These are phyloP conservation scores for Cepphus grylle DNA, from an alignment of 2,113 vertebrate species.

Conservation along the genomic window DNA sequence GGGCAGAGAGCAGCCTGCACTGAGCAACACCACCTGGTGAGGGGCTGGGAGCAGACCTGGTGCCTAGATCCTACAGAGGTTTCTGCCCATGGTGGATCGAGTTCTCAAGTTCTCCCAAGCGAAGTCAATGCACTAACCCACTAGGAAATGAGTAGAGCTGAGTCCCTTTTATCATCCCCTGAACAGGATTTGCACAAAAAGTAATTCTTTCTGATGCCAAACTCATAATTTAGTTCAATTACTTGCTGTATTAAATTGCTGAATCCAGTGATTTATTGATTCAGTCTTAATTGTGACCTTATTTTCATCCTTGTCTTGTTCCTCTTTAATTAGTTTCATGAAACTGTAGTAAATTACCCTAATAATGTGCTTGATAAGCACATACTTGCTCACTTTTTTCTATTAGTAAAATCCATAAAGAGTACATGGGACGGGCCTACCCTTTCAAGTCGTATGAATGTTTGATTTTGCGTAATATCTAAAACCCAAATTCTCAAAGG, in stretches of 20 bases:
- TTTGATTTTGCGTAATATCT: neutral
- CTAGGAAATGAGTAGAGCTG: rapidly evolving
- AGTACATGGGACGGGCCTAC: neutral
- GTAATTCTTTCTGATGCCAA: neutral
- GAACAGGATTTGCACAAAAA: neutral
- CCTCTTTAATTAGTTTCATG: slow-evolving; percentile 15
- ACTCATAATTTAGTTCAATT: neutral
- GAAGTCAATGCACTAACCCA: neutral
- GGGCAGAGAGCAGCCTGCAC: neutral
- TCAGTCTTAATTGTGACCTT: slow-evolving; percentile 41
- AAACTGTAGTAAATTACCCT: slow-evolving; percentile 10
- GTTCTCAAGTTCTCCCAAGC: neutral
- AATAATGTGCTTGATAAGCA: neutral
- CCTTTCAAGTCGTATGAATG: neutral
- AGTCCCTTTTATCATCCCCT: neutral
- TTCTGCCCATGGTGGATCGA: neutral
- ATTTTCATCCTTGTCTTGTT: slow-evolving; percentile 40
- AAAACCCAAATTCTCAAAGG: neutral
- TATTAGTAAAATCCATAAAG: neutral
- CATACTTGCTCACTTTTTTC: neutral
- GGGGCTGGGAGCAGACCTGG: neutral
- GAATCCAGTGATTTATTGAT: neutral
- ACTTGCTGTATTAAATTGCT: neutral
- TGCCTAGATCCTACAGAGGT: neutral
- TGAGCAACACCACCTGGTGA: neutral